Conservation (phyloP, 2,797 vertebrate genomes). For the Acanthurus tractus region DNA sequence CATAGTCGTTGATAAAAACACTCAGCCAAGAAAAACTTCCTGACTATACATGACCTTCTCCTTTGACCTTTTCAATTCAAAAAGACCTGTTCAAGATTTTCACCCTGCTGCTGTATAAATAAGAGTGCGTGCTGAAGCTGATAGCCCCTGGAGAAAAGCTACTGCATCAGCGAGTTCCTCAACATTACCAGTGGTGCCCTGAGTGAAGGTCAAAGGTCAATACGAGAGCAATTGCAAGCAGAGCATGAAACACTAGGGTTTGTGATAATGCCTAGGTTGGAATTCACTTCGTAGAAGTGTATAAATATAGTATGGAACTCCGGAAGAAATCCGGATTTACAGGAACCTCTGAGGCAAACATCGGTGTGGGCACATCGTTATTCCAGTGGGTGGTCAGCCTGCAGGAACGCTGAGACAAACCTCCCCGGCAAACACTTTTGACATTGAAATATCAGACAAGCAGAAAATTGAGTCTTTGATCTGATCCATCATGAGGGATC, state of each 20-base stretch:
- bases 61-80: constrained; percentile 46
- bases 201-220: constrained; percentile 54
- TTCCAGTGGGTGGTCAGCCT: constrained; percentile 55
- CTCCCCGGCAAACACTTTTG: constrained; percentile 55
- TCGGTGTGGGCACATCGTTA: constrained; percentile 25
- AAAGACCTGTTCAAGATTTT: constrained; percentile 7
- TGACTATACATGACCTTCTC: constrained; percentile 22
- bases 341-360: constrained; percentile 16
- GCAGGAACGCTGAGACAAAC: constrained; percentile 25
- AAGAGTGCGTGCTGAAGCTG: constrained; percentile 33
- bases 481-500: constrained; percentile 47
- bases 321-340: constrained; percentile 14
- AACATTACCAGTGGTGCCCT: constrained; percentile 37
- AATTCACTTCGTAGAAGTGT: constrained; percentile 21
- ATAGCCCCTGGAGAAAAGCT: constrained; percentile 50
- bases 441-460: constrained; percentile 69
- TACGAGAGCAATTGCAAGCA: constrained; percentile 43
- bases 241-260: constrained; percentile 28
- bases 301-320: constrained; percentile 33
- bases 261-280: not conserved
- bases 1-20: not conserved
- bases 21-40: constrained; percentile 27
- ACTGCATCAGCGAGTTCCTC: constrained; percentile 60
- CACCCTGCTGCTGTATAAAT: constrained; percentile 49
- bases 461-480: constrained; percentile 73